Conservation (phyloP, 2,113 vertebrate species). For the Nerophis lumbriciformis region DNA sequence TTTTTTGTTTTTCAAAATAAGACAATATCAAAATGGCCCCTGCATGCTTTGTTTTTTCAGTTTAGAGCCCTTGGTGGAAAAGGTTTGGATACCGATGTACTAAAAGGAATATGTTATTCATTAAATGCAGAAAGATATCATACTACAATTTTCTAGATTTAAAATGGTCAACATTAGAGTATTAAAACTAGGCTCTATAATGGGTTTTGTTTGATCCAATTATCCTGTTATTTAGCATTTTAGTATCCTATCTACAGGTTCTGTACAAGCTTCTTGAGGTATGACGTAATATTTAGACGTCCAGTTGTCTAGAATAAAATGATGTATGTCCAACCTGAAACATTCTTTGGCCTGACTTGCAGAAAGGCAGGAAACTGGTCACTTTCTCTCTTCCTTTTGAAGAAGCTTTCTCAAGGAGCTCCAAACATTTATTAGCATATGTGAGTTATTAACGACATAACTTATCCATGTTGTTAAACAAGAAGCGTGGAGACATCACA, state of each 20-base stretch:
- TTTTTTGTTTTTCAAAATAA: too few relatives aligned
- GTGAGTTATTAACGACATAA: constrained; percentile 1
- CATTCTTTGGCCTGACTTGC: constrained; percentile 29
- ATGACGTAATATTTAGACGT: constrained; percentile 13
- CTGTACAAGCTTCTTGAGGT: neutral
- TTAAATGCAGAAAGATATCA: too few relatives aligned
- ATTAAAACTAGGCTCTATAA: too few relatives aligned
- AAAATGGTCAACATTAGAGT: too few relatives aligned
- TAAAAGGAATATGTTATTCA: too few relatives aligned
- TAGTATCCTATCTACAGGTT: neutral
- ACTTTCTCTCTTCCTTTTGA: constrained; percentile 57
- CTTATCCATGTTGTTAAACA: constrained; percentile 11
- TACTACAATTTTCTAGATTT: too few relatives aligned
- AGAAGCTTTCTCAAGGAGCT: constrained; percentile 12
- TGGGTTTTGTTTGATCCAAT: too few relatives aligned
- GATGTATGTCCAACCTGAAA: constrained; percentile 32
- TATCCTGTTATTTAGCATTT: neutral
- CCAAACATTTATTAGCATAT: neutral
- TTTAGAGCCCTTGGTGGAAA: too few relatives aligned
- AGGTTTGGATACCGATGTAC: too few relatives aligned
- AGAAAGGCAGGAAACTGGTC: constrained; percentile 54
- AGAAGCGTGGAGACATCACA: constrained; percentile 15
- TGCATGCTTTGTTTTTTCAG: too few relatives aligned
- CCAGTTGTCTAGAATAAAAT: constrained; percentile 22
- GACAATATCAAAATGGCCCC: too few relatives aligned